A percentile compares a stretch with the other conserved stretches of the same genome.
phyloP scores from a whole-genome alignment of 37 sponge, comb jelly and placozoan genomes.

The Amphimedon queenslandica region DNA sequence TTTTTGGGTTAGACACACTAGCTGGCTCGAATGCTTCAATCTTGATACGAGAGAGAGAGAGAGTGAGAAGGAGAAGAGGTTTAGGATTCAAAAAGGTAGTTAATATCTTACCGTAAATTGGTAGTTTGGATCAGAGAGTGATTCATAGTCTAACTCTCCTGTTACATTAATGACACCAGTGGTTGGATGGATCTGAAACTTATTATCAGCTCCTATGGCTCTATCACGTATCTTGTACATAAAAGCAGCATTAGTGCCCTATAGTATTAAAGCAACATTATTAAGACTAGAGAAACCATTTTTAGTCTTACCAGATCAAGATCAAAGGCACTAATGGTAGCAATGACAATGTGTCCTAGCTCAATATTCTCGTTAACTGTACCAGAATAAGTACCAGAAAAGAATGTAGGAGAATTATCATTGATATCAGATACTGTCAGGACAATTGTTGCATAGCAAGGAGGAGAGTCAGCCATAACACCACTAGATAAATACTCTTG shows the following conservation, averaged over 20 bases:
- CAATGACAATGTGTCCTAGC: conserved; percentile 15
- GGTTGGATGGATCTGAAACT: background rate
- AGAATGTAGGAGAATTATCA: conserved; percentile 31
- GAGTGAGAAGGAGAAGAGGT: too few species aligned
- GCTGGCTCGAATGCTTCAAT: conserved; percentile 4
- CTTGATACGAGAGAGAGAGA: background rate
- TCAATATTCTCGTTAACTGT: conserved; percentile 13
- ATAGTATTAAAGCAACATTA: background rate
- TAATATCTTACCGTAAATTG: too few species aligned
- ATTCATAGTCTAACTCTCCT: background rate
- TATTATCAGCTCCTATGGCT: background rate
- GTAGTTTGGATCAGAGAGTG: too few species aligned
- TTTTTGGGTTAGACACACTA: background rate
- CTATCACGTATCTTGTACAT: background rate
- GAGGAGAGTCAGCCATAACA: background rate
- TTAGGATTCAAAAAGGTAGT: too few species aligned
- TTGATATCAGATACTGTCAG: conserved; percentile 27
- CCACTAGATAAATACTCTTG: conserved; percentile 1
- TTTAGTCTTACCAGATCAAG: conserved; percentile 15
- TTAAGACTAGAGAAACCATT: background rate
- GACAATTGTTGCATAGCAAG: conserved; percentile 3
- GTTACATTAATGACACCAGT: conserved; percentile 5
- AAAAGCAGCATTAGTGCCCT: conserved; percentile 28
- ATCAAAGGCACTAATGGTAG: conserved; percentile 21
- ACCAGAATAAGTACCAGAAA: background rate